A percentile compares a stretch with the other conserved stretches of the same genome.
Conservation (phyloP, 2,113 vertebrate species). For the Phocoena phocoena region DNA sequence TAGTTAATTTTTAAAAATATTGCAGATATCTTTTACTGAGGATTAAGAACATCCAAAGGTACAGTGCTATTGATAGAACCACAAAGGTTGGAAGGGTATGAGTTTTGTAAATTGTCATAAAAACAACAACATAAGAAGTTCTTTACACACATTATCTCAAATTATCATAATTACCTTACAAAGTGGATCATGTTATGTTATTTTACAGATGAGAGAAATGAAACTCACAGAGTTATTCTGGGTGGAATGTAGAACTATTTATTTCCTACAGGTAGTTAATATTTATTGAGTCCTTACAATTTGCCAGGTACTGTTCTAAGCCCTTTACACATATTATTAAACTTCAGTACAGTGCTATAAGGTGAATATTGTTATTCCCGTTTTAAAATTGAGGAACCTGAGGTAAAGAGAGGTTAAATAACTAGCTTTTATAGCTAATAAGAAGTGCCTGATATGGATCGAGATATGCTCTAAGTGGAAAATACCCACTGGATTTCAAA, state of each 20-base stretch:
- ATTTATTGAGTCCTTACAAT: constrained; percentile 37
- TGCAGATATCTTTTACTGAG: background rate
- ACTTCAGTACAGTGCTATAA: background rate
- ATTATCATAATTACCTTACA: constrained; percentile 6
- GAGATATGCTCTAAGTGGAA: background rate
- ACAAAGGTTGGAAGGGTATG: background rate
- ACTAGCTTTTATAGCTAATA: constrained; percentile 38
- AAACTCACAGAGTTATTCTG: background rate
- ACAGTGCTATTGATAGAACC: background rate
- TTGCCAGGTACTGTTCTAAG: constrained; percentile 35
- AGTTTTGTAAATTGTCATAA: background rate
- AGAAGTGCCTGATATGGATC: background rate
- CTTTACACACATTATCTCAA: background rate
- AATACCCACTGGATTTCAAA: background rate
- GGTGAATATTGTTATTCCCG: background rate
- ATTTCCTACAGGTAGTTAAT: background rate
- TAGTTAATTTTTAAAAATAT: background rate
- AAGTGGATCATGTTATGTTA: background rate
- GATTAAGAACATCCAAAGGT: background rate
- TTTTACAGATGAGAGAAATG: constrained; percentile 23
- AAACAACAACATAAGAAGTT: background rate
- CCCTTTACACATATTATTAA: constrained; percentile 11
- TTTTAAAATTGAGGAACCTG: constrained; percentile 38
- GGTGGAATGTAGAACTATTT: background rate
- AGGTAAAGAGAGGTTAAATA: constrained; percentile 29